Conservation (phyloP, 2,888 invertebrate species). For the Dryobota labecula region DNA sequence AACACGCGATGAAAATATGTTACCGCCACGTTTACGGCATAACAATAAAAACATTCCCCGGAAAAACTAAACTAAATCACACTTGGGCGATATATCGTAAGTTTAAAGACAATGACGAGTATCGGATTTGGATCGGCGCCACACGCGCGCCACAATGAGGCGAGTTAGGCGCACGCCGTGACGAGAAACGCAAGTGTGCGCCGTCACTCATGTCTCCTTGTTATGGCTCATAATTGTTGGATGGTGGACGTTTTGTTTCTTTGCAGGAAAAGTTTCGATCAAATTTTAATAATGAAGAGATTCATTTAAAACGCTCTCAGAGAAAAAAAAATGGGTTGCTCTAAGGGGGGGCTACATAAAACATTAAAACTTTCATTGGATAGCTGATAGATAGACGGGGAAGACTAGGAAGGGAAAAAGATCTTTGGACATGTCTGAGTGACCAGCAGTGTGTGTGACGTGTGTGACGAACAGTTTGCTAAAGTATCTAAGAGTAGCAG, state of each 20-base stretch:
- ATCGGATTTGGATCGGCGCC: conserved; percentile 70
- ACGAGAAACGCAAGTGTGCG: conserved; percentile 60
- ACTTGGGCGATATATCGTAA: conserved; percentile 61
- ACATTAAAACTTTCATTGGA: not conserved
- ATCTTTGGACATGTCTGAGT: not conserved
- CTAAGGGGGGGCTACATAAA: not conserved
- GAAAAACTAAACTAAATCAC: conserved; percentile 54
- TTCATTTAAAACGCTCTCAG: no score
- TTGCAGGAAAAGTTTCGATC: not conserved
- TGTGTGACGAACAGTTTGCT: not conserved
- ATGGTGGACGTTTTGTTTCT: not conserved
- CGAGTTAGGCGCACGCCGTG: conserved; percentile 67
- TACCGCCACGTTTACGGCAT: conserved; percentile 2
- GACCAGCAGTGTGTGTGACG: no score
- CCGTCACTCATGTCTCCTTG: conserved; percentile 46
- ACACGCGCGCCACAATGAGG: conserved; percentile 67
- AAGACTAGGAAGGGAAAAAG: not conserved
- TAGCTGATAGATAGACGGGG: not conserved
- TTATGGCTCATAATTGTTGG: conserved; percentile 37
- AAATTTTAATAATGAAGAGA: not conserved
- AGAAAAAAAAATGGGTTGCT: not conserved
- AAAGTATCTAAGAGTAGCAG: not conserved
- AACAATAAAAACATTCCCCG: conserved; percentile 14
- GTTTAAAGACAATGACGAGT: conserved; percentile 70
- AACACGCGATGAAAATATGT: conserved; percentile 11